Conservation (phyloP, 2,113 vertebrate species). For the Chrysochloris asiatica region DNA sequence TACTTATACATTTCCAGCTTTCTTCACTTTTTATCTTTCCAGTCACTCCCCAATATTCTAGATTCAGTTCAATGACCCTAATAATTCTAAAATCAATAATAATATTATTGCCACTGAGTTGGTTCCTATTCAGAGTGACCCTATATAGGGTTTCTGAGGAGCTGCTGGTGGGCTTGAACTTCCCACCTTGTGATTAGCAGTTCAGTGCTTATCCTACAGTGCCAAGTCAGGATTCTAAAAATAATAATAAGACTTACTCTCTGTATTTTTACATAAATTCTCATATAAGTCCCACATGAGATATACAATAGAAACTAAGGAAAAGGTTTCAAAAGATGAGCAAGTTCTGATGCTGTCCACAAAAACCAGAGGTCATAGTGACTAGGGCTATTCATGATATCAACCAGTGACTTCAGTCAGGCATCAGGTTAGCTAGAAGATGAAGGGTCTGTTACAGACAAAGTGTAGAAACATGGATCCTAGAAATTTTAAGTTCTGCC, state of each 20-base stretch:
- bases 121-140: too few relatives aligned
- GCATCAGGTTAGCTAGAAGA: background rate
- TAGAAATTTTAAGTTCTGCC: slow-evolving; percentile 47
- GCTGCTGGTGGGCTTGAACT: too few relatives aligned
- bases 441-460: slow-evolving; percentile 19
- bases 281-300: slow-evolving; percentile 36
- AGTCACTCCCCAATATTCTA: slow-evolving; percentile 30
- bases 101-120: background rate
- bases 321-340: background rate
- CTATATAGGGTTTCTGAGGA: too few relatives aligned
- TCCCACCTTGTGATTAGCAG: too few relatives aligned
- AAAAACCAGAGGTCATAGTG: background rate
- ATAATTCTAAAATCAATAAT: background rate
- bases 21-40: background rate
- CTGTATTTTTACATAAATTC: slow-evolving; percentile 21
- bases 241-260: background rate
- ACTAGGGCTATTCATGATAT: background rate
- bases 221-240: too few relatives aligned
- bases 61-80: slow-evolving; percentile 12
- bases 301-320: slow-evolving; percentile 30
- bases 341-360: background rate
- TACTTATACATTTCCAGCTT: background rate
- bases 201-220: too few relatives aligned
- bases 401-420: background rate
- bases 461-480: slow-evolving; percentile 4